Base-by-base conservation (phyloP, 1,140 invertebrate species). In the roundworm (Caenorhabditis elegans) region DNA sequence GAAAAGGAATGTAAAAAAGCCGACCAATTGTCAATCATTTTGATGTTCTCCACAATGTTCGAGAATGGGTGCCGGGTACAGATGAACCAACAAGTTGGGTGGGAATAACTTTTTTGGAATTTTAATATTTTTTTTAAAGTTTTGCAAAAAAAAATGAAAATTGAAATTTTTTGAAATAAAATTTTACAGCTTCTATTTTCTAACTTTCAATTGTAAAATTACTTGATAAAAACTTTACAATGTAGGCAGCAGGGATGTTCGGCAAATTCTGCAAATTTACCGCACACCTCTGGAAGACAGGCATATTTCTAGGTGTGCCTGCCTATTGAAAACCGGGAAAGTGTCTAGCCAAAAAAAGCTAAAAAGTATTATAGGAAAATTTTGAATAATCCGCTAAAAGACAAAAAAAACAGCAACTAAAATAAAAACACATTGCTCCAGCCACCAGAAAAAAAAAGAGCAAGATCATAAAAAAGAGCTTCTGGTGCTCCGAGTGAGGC, bases 401-500 rank as follows among this genome's bases (percentile, higher is more conserved):
- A 17, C n/a, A 51, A 10, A 51, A 19, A 51, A 51, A 5, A 48
- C 19, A 48, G 15, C 5, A 48, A 4, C 15, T 6, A 51, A 17
- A 51, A 51, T 51, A 2, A 24, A 51, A 51, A 26, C 22, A 24
- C 5, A 0, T n/a, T 24, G 4, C 10, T 17, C 5, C 6, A 17
- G 49, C 19, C 6, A 51, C 19, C 3, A 39, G 22, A 10, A 19
- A 22, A 70, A n/a, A n/a, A 39, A 70, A 70, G 34, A 70, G 34
- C 60, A 39, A 39, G 34, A 24, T 39, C 60, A 70, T 70, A 70
- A 70, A 70, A 70, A 39, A 70, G 60, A 70, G 60, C 60, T n/a
- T n/a, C n/a, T n/a, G n/a, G n/a, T n/a, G n/a, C n/a, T n/a, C 19
- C 60, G 1, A 24, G 51, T 6, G 22, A 55, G 22, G 24, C 13